Evolutionary conservation across 2,797 vertebrate species (phyloP).

Genomic region (Microctenopoma lineatum): DNA sequence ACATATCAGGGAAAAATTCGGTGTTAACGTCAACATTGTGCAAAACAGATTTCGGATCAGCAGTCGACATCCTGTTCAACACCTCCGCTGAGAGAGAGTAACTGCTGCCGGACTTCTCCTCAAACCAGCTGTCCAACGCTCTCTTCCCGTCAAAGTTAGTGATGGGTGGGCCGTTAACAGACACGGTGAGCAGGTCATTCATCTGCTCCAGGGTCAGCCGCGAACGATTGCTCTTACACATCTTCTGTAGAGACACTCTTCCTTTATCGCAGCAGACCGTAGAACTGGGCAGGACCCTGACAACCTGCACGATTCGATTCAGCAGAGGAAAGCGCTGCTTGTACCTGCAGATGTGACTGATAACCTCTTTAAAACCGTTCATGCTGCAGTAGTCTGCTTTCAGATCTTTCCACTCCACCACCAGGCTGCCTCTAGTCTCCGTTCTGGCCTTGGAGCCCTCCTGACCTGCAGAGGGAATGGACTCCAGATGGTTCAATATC

Average conservation of each 20-base stretch:
- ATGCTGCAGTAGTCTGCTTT: constrained; percentile 94
- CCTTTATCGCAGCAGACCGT: constrained; percentile 93
- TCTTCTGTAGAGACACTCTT: constrained; percentile 87
- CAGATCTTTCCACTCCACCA: constrained; percentile 94
- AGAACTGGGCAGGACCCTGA: constrained; percentile 92
- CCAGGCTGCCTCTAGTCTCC: constrained; percentile 86
- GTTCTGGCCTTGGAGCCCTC: constrained; percentile 83
- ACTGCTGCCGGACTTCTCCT: constrained; percentile 94
- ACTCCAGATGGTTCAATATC: constrained; percentile 90
- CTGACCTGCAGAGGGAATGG: constrained; percentile 83
- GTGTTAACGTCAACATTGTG: constrained; percentile 87
- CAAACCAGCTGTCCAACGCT: constrained; percentile 96
- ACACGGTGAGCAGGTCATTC: constrained; percentile 91
- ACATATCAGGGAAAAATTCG: constrained; percentile 91
- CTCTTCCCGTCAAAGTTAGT: constrained; percentile 93
- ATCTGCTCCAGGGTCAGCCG: constrained; percentile 93
- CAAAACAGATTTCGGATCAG: constrained; percentile 88
- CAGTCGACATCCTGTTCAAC: constrained; percentile 88
- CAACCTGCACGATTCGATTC: constrained; percentile 89
- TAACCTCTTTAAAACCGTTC: constrained; percentile 93
- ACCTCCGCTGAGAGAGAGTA: constrained; percentile 89
- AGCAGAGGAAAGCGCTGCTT: constrained; percentile 93
- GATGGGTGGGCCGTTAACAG: constrained; percentile 92
- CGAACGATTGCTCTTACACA: constrained; percentile 91
- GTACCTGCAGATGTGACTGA: constrained; percentile 91